A percentile compares a stretch with the other conserved stretches of the same genome.
phyloP scores from a whole-genome alignment of 1,140 invertebrate species.

The Pararge aegeria region DNA sequence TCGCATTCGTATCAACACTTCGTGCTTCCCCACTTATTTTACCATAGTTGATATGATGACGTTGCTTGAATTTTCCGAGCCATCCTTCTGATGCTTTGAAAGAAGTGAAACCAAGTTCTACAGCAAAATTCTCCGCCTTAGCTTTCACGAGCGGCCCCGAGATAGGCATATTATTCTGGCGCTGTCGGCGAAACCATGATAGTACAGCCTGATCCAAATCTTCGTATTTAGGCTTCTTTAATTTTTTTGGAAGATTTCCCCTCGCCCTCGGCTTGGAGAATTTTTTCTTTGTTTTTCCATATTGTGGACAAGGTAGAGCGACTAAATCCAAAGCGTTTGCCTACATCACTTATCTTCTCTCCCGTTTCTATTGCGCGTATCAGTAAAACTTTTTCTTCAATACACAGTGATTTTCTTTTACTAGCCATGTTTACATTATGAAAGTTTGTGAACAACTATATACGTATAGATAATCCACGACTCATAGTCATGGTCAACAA shows the following conservation, averaged over 20 bases:
- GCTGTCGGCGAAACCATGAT: conserved; percentile 44
- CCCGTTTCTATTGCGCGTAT: neutral
- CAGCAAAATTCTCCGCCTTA: conserved; percentile 48
- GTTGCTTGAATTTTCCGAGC: conserved; percentile 41
- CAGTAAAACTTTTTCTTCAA: neutral
- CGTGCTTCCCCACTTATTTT: neutral
- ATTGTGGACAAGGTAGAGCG: conserved; percentile 1
- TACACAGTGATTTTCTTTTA: neutral
- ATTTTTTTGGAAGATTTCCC: conserved; percentile 31
- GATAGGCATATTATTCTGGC: conserved; percentile 45
- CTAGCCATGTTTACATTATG: neutral
- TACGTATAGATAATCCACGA: neutral
- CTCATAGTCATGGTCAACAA: too few relatives aligned
- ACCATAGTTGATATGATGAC: conserved; percentile 23
- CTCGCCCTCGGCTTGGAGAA: conserved; percentile 27
- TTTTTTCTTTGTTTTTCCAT: conserved; percentile 24
- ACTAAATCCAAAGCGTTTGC: conserved; percentile 3
- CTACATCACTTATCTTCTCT: conserved; percentile 9
- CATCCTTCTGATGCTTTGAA: conserved; percentile 47
- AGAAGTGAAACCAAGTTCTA: conserved; percentile 36
- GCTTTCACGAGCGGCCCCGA: conserved; percentile 50
- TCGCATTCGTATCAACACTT: conserved; percentile 28
- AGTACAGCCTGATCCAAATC: conserved; percentile 47
- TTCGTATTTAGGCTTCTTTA: conserved; percentile 38
- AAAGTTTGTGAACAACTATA: neutral